Percentiles rank a stretch among this genome's conserved stretches.
phyloP scores from a whole-genome alignment of 2,113 vertebrate genomes.

The Dasyornis broadbenti region DNA sequence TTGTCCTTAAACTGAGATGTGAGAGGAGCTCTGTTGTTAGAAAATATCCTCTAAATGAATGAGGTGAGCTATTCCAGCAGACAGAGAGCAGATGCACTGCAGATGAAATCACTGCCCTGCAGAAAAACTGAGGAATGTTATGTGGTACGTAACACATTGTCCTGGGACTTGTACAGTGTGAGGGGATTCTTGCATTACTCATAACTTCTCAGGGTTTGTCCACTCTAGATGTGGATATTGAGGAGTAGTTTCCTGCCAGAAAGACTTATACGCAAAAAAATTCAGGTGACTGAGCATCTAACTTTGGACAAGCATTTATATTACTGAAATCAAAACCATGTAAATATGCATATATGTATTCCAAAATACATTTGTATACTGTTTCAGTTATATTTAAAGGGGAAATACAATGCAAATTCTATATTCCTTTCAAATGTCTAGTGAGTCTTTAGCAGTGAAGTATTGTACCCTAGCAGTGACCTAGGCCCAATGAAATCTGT shows the following conservation, averaged over 20 bases:
- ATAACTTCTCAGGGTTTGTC: neutral
- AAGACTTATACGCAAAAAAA: neutral
- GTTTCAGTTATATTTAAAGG: neutral
- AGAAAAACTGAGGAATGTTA: neutral
- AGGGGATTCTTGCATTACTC: neutral
- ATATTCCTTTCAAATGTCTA: neutral
- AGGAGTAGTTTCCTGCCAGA: neutral
- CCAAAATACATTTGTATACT: neutral
- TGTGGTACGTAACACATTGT: neutral
- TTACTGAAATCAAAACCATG: neutral
- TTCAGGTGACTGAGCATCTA: neutral
- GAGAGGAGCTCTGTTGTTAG: neutral
- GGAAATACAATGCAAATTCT: neutral
- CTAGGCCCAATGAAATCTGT: neutral
- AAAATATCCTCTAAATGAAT: neutral
- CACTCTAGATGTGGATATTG: neutral
- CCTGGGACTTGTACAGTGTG: neutral
- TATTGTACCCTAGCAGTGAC: neutral
- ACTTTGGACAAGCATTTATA: neutral
- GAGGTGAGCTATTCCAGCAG: constrained; percentile 24
- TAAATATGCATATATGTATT: neutral
- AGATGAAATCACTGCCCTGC: constrained; percentile 8
- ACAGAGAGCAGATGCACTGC: neutral
- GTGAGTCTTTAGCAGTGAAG: neutral
- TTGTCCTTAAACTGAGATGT: neutral